phyloP scores from a whole-genome alignment of 2,888 invertebrate species.

The Strigamia maritima region DNA sequence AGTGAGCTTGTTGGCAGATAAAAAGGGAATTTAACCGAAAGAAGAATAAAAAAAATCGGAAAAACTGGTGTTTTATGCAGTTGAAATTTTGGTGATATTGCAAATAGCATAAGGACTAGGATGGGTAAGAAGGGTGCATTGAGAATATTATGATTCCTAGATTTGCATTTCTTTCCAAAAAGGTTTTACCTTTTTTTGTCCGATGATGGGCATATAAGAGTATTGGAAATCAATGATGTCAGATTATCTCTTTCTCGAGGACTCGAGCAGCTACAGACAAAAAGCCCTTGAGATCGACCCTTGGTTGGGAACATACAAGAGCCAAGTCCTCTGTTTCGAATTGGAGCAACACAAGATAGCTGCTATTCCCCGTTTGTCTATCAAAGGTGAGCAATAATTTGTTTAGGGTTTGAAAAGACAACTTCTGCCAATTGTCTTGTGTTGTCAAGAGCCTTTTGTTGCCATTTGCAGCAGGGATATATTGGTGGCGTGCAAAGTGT shows the following conservation, averaged over 20 bases:
- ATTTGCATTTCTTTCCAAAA: neutral
- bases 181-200: neutral
- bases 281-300: constrained; percentile 10
- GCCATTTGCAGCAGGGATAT: neutral
- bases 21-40: neutral
- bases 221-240: constrained; percentile 37
- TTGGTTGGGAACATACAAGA: constrained; percentile 5
- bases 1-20: neutral
- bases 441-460: neutral
- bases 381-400: neutral
- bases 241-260: constrained; percentile 25
- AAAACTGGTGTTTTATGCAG: neutral
- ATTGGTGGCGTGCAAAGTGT: neutral
- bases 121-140: neutral
- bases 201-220: constrained; percentile 3
- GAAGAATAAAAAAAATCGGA: neutral
- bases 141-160: neutral
- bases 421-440: neutral
- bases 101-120: neutral
- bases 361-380: constrained; percentile 2
- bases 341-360: neutral
- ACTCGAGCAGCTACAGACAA: constrained; percentile 15
- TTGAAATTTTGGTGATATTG: neutral
- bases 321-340: neutral
- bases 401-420: neutral